These are phyloP conservation scores for Pelochelys cantorii DNA, from an alignment of 2,797 vertebrate species.

Conservation along the genomic window DNA sequence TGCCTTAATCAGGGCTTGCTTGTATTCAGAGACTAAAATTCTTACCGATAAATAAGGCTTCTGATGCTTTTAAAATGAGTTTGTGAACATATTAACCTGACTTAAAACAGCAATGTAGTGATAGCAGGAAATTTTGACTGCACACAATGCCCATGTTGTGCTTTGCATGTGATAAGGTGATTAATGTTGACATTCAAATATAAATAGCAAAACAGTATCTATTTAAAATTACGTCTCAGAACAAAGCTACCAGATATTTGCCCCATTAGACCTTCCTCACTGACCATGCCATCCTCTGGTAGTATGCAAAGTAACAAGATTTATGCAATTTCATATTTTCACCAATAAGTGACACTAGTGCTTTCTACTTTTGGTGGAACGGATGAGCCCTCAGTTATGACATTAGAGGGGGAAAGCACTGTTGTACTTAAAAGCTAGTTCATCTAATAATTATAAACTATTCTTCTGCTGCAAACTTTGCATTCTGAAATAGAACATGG, in stretches of 20 bases:
- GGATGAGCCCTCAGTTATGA: not conserved
- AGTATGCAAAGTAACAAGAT: not conserved
- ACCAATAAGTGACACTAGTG: not conserved
- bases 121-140: not conserved
- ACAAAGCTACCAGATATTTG: not conserved
- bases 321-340: not conserved
- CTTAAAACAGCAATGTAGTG: not conserved
- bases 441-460: not conserved
- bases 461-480: slow-evolving; percentile 5
- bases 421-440: not conserved
- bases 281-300: rapidly evolving
- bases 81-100: not conserved
- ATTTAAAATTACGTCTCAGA: not conserved
- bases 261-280: not conserved
- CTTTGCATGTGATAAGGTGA: not conserved
- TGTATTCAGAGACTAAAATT: not conserved
- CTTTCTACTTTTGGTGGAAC: not conserved
- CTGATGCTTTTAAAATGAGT: not conserved
- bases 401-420: not conserved
- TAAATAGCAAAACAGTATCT: not conserved
- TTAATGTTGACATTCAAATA: not conserved
- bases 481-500: not conserved
- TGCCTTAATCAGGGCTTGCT: not conserved
- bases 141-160: not conserved
- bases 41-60: not conserved